phyloP scores from a whole-genome alignment of 2,113 vertebrate species.

The Thamnaconus septentrionalis region DNA sequence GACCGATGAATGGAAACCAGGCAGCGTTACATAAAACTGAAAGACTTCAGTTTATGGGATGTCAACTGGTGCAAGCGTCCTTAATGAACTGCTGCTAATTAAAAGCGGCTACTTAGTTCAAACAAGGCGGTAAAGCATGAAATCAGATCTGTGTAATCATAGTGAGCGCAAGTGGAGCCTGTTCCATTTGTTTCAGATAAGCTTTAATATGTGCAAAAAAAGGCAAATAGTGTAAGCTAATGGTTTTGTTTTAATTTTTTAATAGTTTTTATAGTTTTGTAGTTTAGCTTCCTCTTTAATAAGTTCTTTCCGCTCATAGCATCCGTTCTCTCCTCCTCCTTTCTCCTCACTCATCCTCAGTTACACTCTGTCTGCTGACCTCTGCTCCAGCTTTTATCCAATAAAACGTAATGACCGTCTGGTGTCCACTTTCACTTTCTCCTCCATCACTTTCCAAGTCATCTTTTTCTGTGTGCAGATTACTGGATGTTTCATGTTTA shows the following conservation, averaged over 20 bases:
- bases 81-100: conserved; percentile 43
- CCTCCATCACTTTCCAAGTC: background rate
- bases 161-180: background rate
- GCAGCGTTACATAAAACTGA: conserved; percentile 9
- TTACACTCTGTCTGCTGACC: conserved; percentile 25
- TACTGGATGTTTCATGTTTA: no score
- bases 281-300: background rate
- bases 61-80: conserved; percentile 17
- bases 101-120: conserved; percentile 41
- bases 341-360: background rate
- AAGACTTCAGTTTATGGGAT: conserved; percentile 34
- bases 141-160: conserved; percentile 27
- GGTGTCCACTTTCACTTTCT: conserved; percentile 6
- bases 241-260: background rate
- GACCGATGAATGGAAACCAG: conserved; percentile 27
- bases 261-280: background rate
- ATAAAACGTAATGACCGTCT: conserved; percentile 23
- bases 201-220: background rate
- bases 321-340: conserved; percentile 1
- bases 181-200: background rate
- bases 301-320: no score
- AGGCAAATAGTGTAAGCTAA: no score
- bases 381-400: conserved; percentile 13
- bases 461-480: background rate
- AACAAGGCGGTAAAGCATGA: conserved; percentile 39